Evolutionary conservation across 2,797 vertebrate genomes (phyloP).

Genomic region (Protonibea diacanthus): DNA sequence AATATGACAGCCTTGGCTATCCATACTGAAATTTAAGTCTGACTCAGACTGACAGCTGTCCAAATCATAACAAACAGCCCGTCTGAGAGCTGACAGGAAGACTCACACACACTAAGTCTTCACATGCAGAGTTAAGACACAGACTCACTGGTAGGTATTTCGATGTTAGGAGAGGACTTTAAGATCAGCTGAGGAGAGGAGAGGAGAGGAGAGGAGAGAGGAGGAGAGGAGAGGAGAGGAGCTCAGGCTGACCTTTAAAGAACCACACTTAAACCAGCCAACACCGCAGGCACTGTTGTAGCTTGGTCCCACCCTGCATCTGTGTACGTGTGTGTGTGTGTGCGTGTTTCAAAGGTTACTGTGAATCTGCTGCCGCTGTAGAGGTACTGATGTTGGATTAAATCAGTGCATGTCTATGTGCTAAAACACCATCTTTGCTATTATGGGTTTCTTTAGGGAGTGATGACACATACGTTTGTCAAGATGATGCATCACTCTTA

Average conservation of each 20-base stretch:
- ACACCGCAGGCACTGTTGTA: slow-evolving; percentile 42
- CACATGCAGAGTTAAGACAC: slow-evolving; percentile 1
- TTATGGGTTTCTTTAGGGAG: slow-evolving; percentile 20
- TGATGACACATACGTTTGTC: slow-evolving; percentile 3
- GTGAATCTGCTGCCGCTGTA: slow-evolving; percentile 18
- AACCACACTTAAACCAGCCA: slow-evolving; percentile 48
- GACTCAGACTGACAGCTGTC: slow-evolving; percentile 63
- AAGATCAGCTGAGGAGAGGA: slow-evolving; percentile 25
- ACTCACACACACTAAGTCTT: slow-evolving; percentile 11
- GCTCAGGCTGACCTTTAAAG: slow-evolving; percentile 56
- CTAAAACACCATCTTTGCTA: slow-evolving; percentile 55
- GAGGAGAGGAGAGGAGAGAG: background rate
- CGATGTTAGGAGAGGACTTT: slow-evolving; percentile 17
- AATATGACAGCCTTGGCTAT: slow-evolving; percentile 11
- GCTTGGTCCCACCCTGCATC: slow-evolving; percentile 14
- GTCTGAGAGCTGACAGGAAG: slow-evolving; percentile 17
- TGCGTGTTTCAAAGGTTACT: slow-evolving; percentile 39
- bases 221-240: background rate
- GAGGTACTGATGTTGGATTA: slow-evolving; percentile 11
- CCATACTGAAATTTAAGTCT: slow-evolving; percentile 12
- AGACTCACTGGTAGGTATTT: slow-evolving; percentile 2
- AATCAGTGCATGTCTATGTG: slow-evolving; percentile 16
- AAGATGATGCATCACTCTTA: slow-evolving; percentile 15
- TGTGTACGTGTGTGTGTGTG: slow-evolving; percentile 13
- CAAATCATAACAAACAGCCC: slow-evolving; percentile 20